Conservation (phyloP, 2,888 invertebrate species). For the Aquatica leii region DNA sequence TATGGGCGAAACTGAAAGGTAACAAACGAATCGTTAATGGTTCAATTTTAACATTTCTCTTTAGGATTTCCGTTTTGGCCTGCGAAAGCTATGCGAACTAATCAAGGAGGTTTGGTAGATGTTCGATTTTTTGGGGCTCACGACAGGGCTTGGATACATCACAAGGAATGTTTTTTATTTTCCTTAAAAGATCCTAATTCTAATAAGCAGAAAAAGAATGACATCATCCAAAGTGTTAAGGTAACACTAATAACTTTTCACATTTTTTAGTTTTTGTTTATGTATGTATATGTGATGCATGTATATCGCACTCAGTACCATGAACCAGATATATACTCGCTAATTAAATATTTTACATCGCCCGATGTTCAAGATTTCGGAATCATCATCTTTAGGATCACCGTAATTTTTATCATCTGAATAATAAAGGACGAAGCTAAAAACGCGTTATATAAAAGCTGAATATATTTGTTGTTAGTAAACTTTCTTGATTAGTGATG, state of each 20-base stretch:
- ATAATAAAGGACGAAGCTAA: too few relatives aligned
- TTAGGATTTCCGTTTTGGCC: conserved; percentile 96
- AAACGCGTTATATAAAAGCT: too few relatives aligned
- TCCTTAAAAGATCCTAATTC: conserved; percentile 78
- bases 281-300: background rate
- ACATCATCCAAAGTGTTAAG: conserved; percentile 70
- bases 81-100: conserved; percentile 85
- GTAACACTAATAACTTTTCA: conserved; percentile 51
- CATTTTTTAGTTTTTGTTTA: background rate
- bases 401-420: too few relatives aligned
- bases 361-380: too few relatives aligned
- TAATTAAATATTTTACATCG: too few relatives aligned
- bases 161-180: conserved; percentile 84
- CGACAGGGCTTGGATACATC: conserved; percentile 90
- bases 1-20: conserved; percentile 97
- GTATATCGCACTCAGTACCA: too few relatives aligned
- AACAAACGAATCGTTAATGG: too few relatives aligned
- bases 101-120: conserved; percentile 75
- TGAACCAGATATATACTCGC: too few relatives aligned
- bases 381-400: too few relatives aligned
- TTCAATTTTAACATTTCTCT: conserved; percentile 19
- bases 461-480: too few relatives aligned
- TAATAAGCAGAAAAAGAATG: conserved; percentile 67
- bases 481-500: too few relatives aligned
- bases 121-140: conserved; percentile 96